phyloP scores from a whole-genome alignment of 1,140 invertebrate genomes.

The Drosophila simulans region DNA sequence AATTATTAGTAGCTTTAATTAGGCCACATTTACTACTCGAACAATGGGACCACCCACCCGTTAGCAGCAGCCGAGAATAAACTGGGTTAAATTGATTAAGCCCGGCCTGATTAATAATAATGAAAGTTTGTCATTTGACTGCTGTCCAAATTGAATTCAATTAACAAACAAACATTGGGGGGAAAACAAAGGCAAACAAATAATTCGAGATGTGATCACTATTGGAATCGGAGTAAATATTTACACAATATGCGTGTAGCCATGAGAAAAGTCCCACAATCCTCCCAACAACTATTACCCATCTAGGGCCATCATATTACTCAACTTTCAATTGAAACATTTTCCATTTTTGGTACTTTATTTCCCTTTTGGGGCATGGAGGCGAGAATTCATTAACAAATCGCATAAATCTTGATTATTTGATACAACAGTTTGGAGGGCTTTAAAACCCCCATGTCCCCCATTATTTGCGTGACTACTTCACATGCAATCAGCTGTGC shows the following conservation, averaged over 20 bases:
- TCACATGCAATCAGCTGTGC: constrained; percentile 64
- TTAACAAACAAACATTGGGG: constrained; percentile 46
- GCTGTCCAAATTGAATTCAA: constrained; percentile 61
- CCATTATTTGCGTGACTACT: constrained; percentile 29
- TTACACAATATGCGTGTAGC: constrained; percentile 54
- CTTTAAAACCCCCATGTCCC: constrained; percentile 5
- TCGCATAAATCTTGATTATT: constrained; percentile 69
- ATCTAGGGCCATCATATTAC: constrained; percentile 8
- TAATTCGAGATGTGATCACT: constrained; percentile 13
- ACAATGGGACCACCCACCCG: constrained; percentile 25
- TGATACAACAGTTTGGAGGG: constrained; percentile 12
- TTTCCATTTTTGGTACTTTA: constrained; percentile 2
- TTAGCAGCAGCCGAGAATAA: constrained; percentile 14
- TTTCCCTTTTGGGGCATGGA: constrained; percentile 3
- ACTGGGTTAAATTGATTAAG: constrained; percentile 76
- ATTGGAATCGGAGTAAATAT: constrained; percentile 64
- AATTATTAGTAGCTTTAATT: constrained; percentile 10
- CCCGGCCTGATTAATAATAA: constrained; percentile 52
- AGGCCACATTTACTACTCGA: not conserved
- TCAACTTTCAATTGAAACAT: constrained; percentile 46
- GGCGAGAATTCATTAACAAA: constrained; percentile 45
- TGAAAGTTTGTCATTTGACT: constrained; percentile 41
- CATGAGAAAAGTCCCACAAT: constrained; percentile 11
- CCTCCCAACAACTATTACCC: not conserved
- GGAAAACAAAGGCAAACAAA: constrained; percentile 25